Conservation (phyloP, 2,797 vertebrate genomes). For the Chanos chanos region DNA sequence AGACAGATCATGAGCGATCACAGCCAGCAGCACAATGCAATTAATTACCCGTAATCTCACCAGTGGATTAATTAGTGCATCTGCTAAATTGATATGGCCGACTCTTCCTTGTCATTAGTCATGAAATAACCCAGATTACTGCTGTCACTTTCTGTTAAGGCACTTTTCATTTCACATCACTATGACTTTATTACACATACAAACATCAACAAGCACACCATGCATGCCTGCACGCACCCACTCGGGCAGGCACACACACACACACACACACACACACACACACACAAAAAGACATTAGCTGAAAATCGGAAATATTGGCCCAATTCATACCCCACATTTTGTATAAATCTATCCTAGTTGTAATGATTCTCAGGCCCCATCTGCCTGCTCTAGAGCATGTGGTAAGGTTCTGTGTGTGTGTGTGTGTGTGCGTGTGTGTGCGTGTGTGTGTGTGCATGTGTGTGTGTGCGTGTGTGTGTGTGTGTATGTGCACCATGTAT, state of each 20-base stretch:
- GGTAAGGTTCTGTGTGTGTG: too few relatives aligned
- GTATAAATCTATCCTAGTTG: too few relatives aligned
- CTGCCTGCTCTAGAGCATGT: too few relatives aligned
- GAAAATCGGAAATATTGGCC: too few relatives aligned
- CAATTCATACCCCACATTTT: too few relatives aligned
- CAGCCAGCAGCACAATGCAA: constrained; percentile 57
- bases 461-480: too few relatives aligned
- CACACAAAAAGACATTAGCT: background rate
- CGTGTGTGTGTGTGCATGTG: too few relatives aligned
- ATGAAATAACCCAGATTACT: constrained; percentile 34
- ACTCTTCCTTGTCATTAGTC: constrained; percentile 56
- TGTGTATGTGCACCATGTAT: too few relatives aligned
- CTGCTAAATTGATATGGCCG: constrained; percentile 50
- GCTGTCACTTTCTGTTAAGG: constrained; percentile 21
- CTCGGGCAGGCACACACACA: constrained; percentile 14
- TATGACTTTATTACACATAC: background rate
- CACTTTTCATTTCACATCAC: background rate
- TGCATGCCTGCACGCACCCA: background rate
- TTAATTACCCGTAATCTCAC: constrained; percentile 67
- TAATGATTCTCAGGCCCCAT: too few relatives aligned
- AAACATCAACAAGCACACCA: constrained; percentile 7
- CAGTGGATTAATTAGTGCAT: constrained; percentile 60
- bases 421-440: too few relatives aligned
- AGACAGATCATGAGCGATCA: constrained; percentile 52
- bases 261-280: constrained; percentile 1